Conservation (phyloP, 1,140 invertebrate genomes). For the Tribolium madens region DNA sequence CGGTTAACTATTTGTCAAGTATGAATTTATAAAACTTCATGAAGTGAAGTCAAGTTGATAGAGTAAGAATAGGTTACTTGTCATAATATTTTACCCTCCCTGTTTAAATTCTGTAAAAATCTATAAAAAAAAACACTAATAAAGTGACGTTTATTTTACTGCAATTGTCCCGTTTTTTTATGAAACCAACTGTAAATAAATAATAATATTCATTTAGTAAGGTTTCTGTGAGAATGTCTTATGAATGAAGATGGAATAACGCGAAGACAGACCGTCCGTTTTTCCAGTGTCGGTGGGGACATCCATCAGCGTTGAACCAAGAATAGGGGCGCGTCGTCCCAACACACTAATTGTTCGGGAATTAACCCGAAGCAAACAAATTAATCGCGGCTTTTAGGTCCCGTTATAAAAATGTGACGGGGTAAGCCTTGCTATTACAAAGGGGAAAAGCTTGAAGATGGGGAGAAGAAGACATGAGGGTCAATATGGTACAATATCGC, state of each 20-base stretch:
- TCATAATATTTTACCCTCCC: no score
- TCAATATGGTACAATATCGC: slow-evolving; percentile 60
- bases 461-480: slow-evolving; percentile 44
- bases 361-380: slow-evolving; percentile 63
- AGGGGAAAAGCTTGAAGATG: slow-evolving; percentile 31
- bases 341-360: slow-evolving; percentile 61
- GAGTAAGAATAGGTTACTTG: no score
- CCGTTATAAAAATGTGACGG: slow-evolving; percentile 64
- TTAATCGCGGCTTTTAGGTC: slow-evolving; percentile 62
- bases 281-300: background rate
- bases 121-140: no score
- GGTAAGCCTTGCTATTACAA: slow-evolving; percentile 49
- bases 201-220: no score
- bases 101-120: no score
- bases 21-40: no score
- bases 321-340: slow-evolving; percentile 29
- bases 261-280: slow-evolving; percentile 13
- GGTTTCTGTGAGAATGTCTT: no score
- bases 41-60: no score
- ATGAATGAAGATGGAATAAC: background rate
- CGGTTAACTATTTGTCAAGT: no score
- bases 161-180: no score
- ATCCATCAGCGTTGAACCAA: slow-evolving; percentile 40
- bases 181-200: no score
- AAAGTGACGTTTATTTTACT: no score